Conservation (phyloP, 1,140 invertebrate species). For the Parasteatoda tepidariorum region DNA sequence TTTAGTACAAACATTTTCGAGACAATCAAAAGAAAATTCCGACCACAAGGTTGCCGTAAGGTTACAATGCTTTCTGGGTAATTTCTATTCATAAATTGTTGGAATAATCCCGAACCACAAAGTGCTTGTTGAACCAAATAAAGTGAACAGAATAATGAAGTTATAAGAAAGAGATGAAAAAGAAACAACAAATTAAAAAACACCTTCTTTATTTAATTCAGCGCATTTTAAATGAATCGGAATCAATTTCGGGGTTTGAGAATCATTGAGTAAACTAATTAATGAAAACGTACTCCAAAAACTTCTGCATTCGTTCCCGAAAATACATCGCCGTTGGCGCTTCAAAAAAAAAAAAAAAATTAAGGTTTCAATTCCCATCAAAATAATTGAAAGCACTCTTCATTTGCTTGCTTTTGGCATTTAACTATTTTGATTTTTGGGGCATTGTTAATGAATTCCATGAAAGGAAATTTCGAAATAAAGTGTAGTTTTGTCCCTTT, state of each 20-base stretch:
- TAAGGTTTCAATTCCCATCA: neutral
- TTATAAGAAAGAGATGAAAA: no score
- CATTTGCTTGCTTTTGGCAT: neutral
- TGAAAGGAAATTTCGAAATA: neutral
- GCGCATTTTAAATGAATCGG: slow-evolving; percentile 62
- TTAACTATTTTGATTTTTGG: neutral
- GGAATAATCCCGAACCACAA: no score
- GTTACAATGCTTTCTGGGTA: no score
- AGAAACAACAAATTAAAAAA: no score
- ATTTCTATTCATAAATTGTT: no score
- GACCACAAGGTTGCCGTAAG: no score
- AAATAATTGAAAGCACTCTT: slow-evolving; percentile 2
- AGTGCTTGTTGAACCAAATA: no score
- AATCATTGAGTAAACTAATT: slow-evolving; percentile 29
- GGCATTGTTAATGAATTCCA: neutral
- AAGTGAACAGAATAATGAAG: no score
- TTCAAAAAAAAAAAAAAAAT: neutral
- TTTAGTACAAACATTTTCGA: no score
- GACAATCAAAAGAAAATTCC: no score
- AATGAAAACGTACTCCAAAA: slow-evolving; percentile 8
- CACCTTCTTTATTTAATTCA: no score
- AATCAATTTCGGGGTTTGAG: neutral
- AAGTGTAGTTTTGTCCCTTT: no score
- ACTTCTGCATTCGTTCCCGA: neutral
- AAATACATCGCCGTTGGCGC: neutral